Evolutionary conservation across 2,888 invertebrate genomes (phyloP).

Genomic region (Hirtodrosophila confusa): DNA sequence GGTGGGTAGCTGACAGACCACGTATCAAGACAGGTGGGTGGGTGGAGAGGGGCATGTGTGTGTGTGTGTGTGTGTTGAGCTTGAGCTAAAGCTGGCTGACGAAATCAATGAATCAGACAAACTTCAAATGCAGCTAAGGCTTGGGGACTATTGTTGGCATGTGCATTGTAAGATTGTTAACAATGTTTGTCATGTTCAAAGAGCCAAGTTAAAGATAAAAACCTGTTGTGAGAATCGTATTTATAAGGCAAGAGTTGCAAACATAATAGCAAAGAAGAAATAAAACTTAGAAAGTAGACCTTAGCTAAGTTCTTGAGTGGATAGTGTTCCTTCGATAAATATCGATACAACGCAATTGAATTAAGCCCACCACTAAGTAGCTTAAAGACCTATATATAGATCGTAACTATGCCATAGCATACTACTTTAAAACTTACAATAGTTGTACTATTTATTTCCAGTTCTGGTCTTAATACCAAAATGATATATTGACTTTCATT

Average conservation of each 20-base stretch:
- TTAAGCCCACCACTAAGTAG: too few species aligned
- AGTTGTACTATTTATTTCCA: too few species aligned
- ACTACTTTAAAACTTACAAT: too few species aligned
- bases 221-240: neutral
- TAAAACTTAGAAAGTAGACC: neutral
- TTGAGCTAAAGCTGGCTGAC: conserved; percentile 29
- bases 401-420: too few species aligned
- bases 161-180: neutral
- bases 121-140: conserved; percentile 22
- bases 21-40: conserved; percentile 13
- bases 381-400: too few species aligned
- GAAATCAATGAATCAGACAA: conserved; percentile 55
- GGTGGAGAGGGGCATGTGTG: conserved; percentile 9
- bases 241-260: too few species aligned
- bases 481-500: too few species aligned
- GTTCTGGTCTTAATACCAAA: too few species aligned
- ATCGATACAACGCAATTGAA: too few species aligned
- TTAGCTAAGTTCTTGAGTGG: neutral
- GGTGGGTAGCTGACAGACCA: conserved; percentile 36
- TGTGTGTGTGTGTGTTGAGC: neutral
- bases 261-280: neutral
- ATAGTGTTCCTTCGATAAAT: neutral
- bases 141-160: conserved; percentile 11
- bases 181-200: too few species aligned
- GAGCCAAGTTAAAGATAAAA: conserved; percentile 2